Evolutionary conservation across 1,140 invertebrate genomes (phyloP).

Genomic region (Odontomachus brunneus): DNA sequence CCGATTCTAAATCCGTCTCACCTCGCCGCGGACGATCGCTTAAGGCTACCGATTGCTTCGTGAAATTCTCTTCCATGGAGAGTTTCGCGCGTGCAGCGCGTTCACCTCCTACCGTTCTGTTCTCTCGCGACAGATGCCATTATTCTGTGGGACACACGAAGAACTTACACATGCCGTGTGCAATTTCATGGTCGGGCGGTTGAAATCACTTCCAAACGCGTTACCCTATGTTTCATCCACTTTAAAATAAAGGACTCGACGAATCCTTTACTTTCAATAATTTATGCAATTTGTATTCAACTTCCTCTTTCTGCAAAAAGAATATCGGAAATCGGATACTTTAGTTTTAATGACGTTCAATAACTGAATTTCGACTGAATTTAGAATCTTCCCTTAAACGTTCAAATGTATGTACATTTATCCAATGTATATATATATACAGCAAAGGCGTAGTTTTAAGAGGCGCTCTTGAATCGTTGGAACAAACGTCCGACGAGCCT

Average conservation of each 20-base stretch:
- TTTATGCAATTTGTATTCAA: no score
- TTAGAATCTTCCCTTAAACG: slow-evolving; percentile 30
- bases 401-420: no score
- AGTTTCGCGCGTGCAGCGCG: neutral
- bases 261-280: no score
- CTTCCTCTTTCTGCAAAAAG: no score
- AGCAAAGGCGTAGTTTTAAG: neutral
- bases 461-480: neutral
- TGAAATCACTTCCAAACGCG: no score
- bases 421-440: no score
- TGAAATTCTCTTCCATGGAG: slow-evolving; percentile 22
- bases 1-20: slow-evolving; percentile 82
- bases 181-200: no score
- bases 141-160: neutral
- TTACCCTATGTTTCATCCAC: no score
- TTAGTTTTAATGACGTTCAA: slow-evolving; percentile 3
- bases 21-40: slow-evolving; percentile 56
- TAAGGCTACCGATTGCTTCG: slow-evolving; percentile 44
- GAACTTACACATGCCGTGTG: no score
- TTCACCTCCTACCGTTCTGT: no score
- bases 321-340: no score
- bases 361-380: neutral
- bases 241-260: no score
- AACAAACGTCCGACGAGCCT: neutral
- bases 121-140: neutral